These are phyloP conservation scores for Agrotis segetum DNA, from an alignment of 2,888 invertebrate genomes.

Conservation along the genomic window DNA sequence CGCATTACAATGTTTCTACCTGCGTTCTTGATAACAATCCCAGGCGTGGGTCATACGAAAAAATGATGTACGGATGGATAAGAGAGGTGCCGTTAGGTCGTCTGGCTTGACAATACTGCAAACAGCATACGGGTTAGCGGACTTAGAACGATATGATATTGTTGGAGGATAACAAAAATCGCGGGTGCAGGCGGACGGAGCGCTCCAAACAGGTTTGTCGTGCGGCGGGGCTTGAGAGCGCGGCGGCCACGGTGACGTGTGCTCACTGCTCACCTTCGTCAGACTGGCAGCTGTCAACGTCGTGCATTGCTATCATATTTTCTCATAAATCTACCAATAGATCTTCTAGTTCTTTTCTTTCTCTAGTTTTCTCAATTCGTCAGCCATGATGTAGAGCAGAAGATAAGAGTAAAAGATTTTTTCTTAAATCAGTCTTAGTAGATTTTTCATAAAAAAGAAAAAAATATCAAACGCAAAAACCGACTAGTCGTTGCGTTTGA, in stretches of 20 bases:
- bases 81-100: conserved; percentile 85
- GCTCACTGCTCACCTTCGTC: conserved; percentile 66
- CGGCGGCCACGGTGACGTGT: conserved; percentile 70
- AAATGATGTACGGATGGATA: conserved; percentile 85
- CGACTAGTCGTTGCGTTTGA: neutral
- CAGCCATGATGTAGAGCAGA: neutral
- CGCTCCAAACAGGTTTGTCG: conserved; percentile 84
- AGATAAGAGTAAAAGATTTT: no score
- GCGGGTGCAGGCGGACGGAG: conserved; percentile 75
- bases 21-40: conserved; percentile 79
- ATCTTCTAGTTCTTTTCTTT: conserved; percentile 3
- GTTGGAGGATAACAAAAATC: conserved; percentile 79
- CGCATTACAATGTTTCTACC: conserved; percentile 65
- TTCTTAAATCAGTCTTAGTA: no score
- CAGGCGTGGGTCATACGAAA: conserved; percentile 76
- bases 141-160: conserved; percentile 78
- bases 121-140: conserved; percentile 79
- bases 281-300: conserved; percentile 77
- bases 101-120: conserved; percentile 83
- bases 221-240: conserved; percentile 66
- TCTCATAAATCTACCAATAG: conserved; percentile 43
- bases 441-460: neutral
- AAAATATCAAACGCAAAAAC: neutral
- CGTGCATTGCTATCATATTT: conserved; percentile 40
- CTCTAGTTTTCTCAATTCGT: conserved; percentile 2